phyloP scores from a whole-genome alignment of 2,113 vertebrate genomes.

The Sarotherodon lohbergeri region DNA sequence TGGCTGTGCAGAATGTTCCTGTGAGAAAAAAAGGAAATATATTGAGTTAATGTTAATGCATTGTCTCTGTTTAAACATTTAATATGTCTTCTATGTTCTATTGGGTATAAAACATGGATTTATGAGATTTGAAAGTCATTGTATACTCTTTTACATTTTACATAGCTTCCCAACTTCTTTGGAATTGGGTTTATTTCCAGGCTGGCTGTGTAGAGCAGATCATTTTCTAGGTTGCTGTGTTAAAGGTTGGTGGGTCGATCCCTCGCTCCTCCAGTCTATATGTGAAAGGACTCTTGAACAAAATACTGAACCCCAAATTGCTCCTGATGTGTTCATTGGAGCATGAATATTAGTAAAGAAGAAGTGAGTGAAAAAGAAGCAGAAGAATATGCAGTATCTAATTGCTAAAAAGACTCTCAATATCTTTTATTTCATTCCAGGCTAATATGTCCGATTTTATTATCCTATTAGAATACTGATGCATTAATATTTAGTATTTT shows the following conservation, averaged over 20 bases:
- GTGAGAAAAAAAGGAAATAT: neutral
- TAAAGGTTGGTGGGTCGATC: neutral
- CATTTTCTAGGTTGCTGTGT: neutral
- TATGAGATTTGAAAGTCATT: neutral
- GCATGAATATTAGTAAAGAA: neutral
- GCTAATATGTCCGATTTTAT: neutral
- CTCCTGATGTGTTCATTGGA: neutral
- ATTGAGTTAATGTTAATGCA: neutral
- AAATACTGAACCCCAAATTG: neutral
- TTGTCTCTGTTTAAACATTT: neutral
- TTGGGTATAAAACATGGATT: neutral
- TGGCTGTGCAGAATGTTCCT: constrained; percentile 69
- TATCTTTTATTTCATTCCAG: neutral
- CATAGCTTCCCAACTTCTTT: neutral
- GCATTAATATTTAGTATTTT: neutral
- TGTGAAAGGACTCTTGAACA: neutral
- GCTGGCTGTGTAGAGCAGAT: neutral
- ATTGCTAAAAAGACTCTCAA: neutral
- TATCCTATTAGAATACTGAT: neutral
- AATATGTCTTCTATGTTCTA: neutral
- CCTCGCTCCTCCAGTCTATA: neutral
- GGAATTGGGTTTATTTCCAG: neutral
- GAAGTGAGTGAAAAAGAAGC: neutral
- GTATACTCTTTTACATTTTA: neutral
- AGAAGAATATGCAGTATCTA: neutral